Base-by-base conservation (phyloP, 2,797 vertebrate genomes). In the Lepidocolaptes lacrymiger region DNA sequence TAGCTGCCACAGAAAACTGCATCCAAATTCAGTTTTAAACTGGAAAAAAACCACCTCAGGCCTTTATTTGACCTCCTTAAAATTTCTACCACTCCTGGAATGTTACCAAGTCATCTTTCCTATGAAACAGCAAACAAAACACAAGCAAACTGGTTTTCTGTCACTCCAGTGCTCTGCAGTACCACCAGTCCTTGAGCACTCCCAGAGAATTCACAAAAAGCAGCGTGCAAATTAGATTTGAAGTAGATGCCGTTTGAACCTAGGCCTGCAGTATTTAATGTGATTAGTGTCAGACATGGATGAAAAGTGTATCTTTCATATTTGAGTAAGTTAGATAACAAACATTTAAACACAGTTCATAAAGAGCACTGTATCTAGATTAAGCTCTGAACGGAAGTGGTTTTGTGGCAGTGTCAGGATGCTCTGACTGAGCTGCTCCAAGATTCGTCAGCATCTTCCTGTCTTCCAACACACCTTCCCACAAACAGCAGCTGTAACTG, bases 371-470 rank as follows among this genome's bases (percentile, higher is more conserved):
- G 43, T 13, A 44, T 44, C 26, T 63, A 63, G 69, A 52, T 27
- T n/a, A 46, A 34, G 26, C 12, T 18, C 20, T 12, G 41, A 43
- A 68, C 4, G 36, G 54, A 75, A 55, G 68, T 46, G 26, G 54
- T 24, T 83, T 26, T 54, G 6, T 1, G 3, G 4, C 43, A 62
- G 43, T 0, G 0, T 20, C 5, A 32, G 14, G 64, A 77, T 59
- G 58, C 76, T 71, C 44, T 28, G 61, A 80, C 2, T 30, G 74
- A 68, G 51, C 51, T 26, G 37, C 56, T 64, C 49, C 17, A 34
- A 77, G 56, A 39, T 41, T 76, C 18, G 44, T 9, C 44, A 67
- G 27, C 18, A 2, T 59, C 58, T 80, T 77, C 22, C 66, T 7
- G 0, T n/a, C 56, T 87, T 82, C 36, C 64, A 88, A 56, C 44